Evolutionary conservation across 2,888 invertebrate species (phyloP), one percentile per base, ranked within the genome.

Genomic region (Brassicogethes aeneus): DNA sequence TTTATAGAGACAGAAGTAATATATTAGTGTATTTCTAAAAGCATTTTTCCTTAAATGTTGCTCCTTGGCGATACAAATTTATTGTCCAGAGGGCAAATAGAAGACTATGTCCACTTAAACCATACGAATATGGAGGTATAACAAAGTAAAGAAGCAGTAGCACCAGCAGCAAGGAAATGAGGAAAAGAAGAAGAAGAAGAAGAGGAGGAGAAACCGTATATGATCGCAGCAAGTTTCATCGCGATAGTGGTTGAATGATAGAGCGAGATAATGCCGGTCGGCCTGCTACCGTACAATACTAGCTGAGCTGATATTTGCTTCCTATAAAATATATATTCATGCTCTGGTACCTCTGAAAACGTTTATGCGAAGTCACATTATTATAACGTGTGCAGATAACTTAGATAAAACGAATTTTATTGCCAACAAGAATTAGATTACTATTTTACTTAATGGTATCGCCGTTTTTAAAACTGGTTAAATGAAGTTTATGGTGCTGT

Each of bases 161-260:
- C n/a, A n/a, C n/a, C n/a, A n/a, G n/a, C n/a, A n/a, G n/a, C n/a
- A n/a, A n/a, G n/a, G n/a, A n/a, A n/a, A n/a, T n/a, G n/a, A n/a
- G n/a, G n/a, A n/a, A n/a, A n/a, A n/a, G n/a, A n/a, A n/a, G n/a
- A n/a, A n/a, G n/a, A n/a, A n/a, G n/a, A n/a, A n/a, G n/a, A n/a
- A n/a, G n/a, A n/a, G n/a, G n/a, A n/a, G n/a, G n/a, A 23, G 23
- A 23, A 23, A 23, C 23, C 10, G 23, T 10, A 23, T 23, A 23
- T 23, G 23, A 23, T 23, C 23, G n/a, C 23, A 23, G 23, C 10
- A 5, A 23, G 23, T 23, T 23, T 23, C 23, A 55, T 56, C 56
- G 49, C 53, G 56, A 56, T 56, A 54, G 49, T 47, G 46, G 39
- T 39, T 56, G 52, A 56, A 42, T 55, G 53, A 55, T 55, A 44